Base-by-base conservation (phyloP, 2,797 vertebrate genomes). In the Scolopax rusticola region DNA sequence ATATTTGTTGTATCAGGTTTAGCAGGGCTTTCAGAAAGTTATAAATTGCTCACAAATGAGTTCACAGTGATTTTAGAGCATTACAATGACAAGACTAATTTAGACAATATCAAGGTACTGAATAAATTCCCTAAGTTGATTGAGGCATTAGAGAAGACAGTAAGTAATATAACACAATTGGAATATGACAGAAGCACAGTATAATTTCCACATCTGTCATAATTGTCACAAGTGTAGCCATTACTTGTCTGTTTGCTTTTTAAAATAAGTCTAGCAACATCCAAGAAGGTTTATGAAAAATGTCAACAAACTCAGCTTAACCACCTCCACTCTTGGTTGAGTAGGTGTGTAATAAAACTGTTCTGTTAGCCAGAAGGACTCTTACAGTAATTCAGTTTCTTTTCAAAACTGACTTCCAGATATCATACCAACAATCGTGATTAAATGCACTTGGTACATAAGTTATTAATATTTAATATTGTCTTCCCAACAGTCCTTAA, bases 41-140 rank as follows among this genome's bases (percentile, higher is more conserved):
- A 12, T 8, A 68, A 43, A 64, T 74, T 36, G 51, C 30, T 87
- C 36, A 85, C 30, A 78, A 81, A 23, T 57, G 57, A 93, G 53
- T 84, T 87, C 73, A 51, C 38, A 9, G 25, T 45, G 41, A 67
- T 70, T 24, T 57, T 73, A 41, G 33, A n/a, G 64, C 63, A 89
- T 53, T 97, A 64, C 69, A 84, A 96, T 84, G 53, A 86, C 57
- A 99, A 98, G 97, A 98, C 98, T 77, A 98, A 99, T 97, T 98
- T 21, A 98, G 86, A 77, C 54, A 99, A 98, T 63, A 97, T 98
- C 64, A 99, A 99, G 98, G 98, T 98, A 91, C 98, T 99, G 27
- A 98, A 99, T 93, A 99, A 99, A 97, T 96, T 99, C 40, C 98
- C 98, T 15, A 97, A 98, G 95, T 97, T 99, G 80, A 98, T 98